Evolutionary conservation across 2,113 vertebrate genomes (phyloP).

Genomic region (Apodemus speciosus): DNA sequence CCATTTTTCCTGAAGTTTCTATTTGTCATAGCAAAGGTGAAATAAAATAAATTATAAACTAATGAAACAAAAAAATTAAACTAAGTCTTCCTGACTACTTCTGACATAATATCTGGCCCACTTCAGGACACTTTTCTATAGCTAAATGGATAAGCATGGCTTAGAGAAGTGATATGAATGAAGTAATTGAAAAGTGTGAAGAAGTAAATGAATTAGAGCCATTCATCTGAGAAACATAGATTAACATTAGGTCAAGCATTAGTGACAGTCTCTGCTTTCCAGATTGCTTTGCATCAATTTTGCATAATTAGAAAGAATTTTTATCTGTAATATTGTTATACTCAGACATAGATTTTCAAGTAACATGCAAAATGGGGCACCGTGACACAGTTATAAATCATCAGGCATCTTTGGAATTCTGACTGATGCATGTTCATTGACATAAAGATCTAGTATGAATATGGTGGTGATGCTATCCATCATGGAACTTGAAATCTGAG

Average conservation of each 20-base stretch:
- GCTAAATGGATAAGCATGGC: neutral
- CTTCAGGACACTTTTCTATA: neutral
- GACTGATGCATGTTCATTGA: neutral
- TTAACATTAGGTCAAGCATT: constrained; percentile 42
- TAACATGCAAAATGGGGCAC: constrained; percentile 27
- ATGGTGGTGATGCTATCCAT: neutral
- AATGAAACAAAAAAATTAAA: neutral
- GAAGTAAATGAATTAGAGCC: constrained; percentile 24
- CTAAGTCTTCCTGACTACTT: neutral
- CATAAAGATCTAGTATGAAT: constrained; percentile 38
- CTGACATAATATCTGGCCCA: neutral
- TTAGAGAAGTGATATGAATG: constrained; percentile 8
- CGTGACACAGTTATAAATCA: constrained; percentile 11
- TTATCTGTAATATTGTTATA: constrained; percentile 54
- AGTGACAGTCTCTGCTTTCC: constrained; percentile 25
- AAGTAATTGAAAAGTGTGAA: constrained; percentile 13
- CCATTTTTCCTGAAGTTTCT: neutral
- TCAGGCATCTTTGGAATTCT: constrained; percentile 19
- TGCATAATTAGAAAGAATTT: neutral
- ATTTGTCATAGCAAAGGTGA: neutral
- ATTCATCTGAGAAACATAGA: constrained; percentile 32
- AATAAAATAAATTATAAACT: neutral
- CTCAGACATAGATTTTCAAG: constrained; percentile 36
- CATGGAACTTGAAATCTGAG: neutral
- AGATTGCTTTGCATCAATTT: constrained; percentile 33